phyloP scores from a whole-genome alignment of 2,888 invertebrate species.

The Diarsia rubi region DNA sequence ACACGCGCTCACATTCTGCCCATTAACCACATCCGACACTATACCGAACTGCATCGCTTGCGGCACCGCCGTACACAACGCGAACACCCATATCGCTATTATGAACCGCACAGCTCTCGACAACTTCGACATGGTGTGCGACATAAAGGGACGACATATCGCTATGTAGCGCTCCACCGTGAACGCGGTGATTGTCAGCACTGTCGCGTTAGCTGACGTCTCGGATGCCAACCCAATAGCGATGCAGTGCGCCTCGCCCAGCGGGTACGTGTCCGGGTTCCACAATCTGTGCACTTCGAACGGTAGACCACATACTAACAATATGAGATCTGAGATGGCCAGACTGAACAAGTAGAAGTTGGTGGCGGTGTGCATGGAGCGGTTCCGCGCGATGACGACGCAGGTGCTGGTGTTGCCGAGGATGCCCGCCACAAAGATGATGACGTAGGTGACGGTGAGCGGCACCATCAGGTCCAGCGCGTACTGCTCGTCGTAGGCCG shows the following conservation, averaged over 20 bases:
- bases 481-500: slow-evolving; percentile 83
- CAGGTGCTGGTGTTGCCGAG: slow-evolving; percentile 95
- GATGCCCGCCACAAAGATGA: slow-evolving; percentile 94
- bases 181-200: slow-evolving; percentile 96
- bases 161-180: slow-evolving; percentile 97
- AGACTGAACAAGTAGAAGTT: slow-evolving; percentile 96
- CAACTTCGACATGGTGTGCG: slow-evolving; percentile 96
- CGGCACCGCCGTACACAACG: slow-evolving; percentile 94
- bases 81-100: slow-evolving; percentile 94
- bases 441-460: slow-evolving; percentile 92
- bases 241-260: slow-evolving; percentile 95
- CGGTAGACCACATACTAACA: slow-evolving; percentile 94
- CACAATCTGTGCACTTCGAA: slow-evolving; percentile 94
- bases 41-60: slow-evolving; percentile 96
- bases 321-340: slow-evolving; percentile 94
- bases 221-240: slow-evolving; percentile 95
- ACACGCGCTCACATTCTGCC: slow-evolving; percentile 89
- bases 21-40: slow-evolving; percentile 87
- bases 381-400: slow-evolving; percentile 94
- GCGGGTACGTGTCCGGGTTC: slow-evolving; percentile 93
- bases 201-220: slow-evolving; percentile 96
- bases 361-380: slow-evolving; percentile 96
- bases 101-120: slow-evolving; percentile 95
- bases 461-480: slow-evolving; percentile 92
- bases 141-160: slow-evolving; percentile 96